Percentiles rank a stretch among this genome's conserved stretches.
These are phyloP conservation scores for Mus caroli DNA, from an alignment of 2,797 vertebrate species.

Conservation along the genomic window DNA sequence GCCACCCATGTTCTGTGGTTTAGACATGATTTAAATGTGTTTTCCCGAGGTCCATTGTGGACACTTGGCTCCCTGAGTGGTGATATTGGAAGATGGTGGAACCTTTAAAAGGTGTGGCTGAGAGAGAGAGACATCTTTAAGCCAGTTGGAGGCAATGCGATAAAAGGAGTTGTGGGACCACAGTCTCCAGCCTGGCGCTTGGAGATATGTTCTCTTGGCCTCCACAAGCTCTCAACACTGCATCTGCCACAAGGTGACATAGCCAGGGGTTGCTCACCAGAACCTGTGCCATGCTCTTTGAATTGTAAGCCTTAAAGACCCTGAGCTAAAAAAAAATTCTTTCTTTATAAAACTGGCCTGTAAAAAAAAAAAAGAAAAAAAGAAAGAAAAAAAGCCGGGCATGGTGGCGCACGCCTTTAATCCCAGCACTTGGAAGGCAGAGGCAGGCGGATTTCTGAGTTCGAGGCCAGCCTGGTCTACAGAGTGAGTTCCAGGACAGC, in stretches of 20 bases:
- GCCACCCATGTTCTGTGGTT: not conserved
- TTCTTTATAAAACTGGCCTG: not conserved
- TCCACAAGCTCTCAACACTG: not conserved
- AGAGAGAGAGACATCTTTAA: not conserved
- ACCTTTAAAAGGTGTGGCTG: not conserved
- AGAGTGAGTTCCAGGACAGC: too few relatives aligned
- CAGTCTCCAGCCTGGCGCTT: not conserved
- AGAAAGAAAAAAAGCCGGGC: too few relatives aligned
- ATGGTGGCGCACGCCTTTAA: too few relatives aligned
- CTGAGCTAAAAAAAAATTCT: not conserved
- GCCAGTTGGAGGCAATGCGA: rapidly evolving
- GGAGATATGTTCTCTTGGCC: not conserved
- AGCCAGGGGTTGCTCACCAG: not conserved
- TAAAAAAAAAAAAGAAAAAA: too few relatives aligned
- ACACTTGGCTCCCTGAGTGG: not conserved
- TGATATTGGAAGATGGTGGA: not conserved
- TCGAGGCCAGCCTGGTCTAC: too few relatives aligned
- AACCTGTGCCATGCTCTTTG: too few relatives aligned
- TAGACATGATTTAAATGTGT: not conserved
- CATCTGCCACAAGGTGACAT: not conserved
- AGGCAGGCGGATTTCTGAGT: too few relatives aligned
- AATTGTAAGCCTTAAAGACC: not conserved
- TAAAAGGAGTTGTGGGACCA: not conserved
- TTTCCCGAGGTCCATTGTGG: not conserved
- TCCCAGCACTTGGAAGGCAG: too few relatives aligned